Percentiles rank a stretch among this genome's conserved stretches.
phyloP scores from a whole-genome alignment of 2,888 invertebrate species.

The Deilephila porcellus region DNA sequence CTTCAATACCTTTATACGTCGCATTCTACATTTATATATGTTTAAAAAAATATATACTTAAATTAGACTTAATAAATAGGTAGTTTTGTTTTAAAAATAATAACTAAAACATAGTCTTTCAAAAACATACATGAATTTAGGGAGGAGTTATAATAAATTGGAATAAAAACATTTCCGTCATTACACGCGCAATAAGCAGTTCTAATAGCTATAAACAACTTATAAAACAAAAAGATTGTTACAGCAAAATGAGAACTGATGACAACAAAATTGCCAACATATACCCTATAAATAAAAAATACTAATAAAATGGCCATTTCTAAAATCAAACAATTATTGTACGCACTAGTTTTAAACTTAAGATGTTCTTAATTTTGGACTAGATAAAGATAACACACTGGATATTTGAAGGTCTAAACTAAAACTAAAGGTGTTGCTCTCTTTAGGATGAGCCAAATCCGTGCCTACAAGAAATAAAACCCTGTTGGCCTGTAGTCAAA shows the following conservation, averaged over 20 bases:
- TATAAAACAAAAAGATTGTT: too few relatives aligned
- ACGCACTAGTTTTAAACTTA: background rate
- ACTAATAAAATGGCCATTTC: background rate
- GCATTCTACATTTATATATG: background rate
- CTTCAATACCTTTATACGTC: too few relatives aligned
- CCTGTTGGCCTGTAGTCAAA: too few relatives aligned
- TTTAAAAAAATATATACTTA: constrained; percentile 6
- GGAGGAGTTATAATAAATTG: too few relatives aligned
- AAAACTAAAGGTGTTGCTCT: background rate
- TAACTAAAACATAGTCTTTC: background rate
- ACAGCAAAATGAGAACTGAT: too few relatives aligned
- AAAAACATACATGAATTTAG: background rate
- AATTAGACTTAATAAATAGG: background rate
- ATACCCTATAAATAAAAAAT: background rate
- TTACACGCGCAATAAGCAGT: too few relatives aligned
- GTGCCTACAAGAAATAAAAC: too few relatives aligned
- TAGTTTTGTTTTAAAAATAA: too few relatives aligned
- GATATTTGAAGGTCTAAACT: background rate
- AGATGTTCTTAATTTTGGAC: background rate
- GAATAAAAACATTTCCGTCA: too few relatives aligned
- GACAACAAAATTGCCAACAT: background rate
- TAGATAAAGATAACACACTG: background rate
- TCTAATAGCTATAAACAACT: too few relatives aligned
- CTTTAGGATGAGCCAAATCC: background rate
- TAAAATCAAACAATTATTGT: background rate